phyloP scores from a whole-genome alignment of 2,113 vertebrate genomes.

The Mastomys natalensis region DNA sequence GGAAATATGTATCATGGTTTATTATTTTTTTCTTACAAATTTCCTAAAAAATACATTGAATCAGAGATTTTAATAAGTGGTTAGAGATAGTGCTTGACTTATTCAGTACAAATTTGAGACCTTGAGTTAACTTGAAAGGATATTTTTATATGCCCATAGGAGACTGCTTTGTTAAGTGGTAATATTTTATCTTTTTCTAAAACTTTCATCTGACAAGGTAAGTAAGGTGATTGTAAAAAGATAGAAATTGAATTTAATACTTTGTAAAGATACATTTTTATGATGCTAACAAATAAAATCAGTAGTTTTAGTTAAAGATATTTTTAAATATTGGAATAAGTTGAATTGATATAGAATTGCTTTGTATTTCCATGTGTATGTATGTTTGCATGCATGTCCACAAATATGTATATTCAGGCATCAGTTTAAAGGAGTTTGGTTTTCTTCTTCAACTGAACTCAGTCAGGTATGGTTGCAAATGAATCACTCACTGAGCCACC shows the following conservation, averaged over 20 bases:
- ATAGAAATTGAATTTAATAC: neutral
- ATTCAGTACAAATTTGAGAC: neutral
- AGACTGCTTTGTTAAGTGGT: neutral
- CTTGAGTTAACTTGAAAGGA: neutral
- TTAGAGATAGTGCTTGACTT: neutral
- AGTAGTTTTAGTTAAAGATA: neutral
- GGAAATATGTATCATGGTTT: neutral
- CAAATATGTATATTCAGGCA: too few species aligned
- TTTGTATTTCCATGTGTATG: neutral
- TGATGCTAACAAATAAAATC: neutral
- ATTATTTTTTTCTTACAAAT: neutral
- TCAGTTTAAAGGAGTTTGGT: neutral
- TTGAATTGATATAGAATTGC: neutral
- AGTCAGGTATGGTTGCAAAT: neutral
- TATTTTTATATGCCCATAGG: neutral
- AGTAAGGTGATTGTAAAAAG: neutral
- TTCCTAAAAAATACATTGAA: neutral
- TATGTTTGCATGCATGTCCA: too few species aligned
- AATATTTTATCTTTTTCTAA: neutral
- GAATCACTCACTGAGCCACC: neutral
- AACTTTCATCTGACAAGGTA: neutral
- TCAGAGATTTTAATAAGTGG: neutral
- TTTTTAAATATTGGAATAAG: neutral
- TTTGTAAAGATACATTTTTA: neutral
- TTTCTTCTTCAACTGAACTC: neutral